Percentiles rank a stretch among this genome's conserved stretches.
Evolutionary conservation across 2,113 vertebrate genomes (phyloP).

Genomic region (Corythoichthys intestinalis): DNA sequence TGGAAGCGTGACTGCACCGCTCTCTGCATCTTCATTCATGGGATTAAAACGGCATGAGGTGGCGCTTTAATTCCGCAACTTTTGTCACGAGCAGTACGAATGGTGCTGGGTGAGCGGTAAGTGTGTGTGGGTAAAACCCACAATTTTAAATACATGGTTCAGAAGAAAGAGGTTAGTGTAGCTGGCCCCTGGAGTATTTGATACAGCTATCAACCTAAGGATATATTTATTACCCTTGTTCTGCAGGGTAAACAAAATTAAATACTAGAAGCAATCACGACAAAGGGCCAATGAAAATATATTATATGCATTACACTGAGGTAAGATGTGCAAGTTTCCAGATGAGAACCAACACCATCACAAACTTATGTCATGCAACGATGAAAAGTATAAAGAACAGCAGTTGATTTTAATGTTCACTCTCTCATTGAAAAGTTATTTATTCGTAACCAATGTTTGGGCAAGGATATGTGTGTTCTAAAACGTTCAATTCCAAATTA

Average conservation of each 20-base stretch:
- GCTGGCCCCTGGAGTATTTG: background rate
- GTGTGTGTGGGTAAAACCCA: background rate
- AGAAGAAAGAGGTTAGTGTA: constrained; percentile 1
- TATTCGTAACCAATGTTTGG: background rate
- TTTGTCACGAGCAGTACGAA: constrained; percentile 43
- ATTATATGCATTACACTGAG: background rate
- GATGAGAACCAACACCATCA: background rate
- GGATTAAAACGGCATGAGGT: constrained; percentile 60
- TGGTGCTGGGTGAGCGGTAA: constrained; percentile 10
- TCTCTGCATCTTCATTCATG: constrained; percentile 55
- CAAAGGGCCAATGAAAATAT: background rate
- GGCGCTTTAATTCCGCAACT: constrained; percentile 36
- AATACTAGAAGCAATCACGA: background rate
- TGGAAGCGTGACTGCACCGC: constrained; percentile 46
- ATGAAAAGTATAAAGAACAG: background rate
- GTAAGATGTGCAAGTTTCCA: background rate
- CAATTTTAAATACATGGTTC: constrained; percentile 17
- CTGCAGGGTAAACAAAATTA: constrained; percentile 15
- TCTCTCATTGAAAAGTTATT: background rate
- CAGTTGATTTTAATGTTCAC: background rate
- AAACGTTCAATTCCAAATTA: background rate
- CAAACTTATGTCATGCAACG: background rate
- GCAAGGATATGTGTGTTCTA: background rate
- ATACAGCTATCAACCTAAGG: constrained; percentile 3
- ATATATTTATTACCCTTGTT: constrained; percentile 22